Conservation (phyloP, 2,888 invertebrate genomes). For the Ecdyonurus torrentis region DNA sequence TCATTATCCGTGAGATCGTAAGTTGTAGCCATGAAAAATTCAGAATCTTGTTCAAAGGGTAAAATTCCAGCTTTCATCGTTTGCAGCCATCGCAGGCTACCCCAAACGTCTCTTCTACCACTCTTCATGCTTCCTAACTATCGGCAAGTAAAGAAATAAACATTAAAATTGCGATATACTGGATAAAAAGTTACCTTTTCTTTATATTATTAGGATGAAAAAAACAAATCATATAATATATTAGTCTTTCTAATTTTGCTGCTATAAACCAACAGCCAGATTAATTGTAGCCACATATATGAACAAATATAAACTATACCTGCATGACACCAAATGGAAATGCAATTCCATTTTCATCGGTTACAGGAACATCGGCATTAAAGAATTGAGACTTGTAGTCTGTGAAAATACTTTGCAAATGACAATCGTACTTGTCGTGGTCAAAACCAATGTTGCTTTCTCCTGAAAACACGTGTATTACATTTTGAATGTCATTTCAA, state of each 20-base stretch:
- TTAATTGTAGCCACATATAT: too few relatives aligned
- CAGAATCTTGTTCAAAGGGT: too few relatives aligned
- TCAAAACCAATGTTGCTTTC: not conserved
- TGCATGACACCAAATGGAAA: not conserved
- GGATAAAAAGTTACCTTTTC: too few relatives aligned
- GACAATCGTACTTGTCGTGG: not conserved
- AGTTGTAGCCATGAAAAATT: not conserved
- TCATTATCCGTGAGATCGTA: not conserved
- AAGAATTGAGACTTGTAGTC: not conserved
- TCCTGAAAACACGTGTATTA: too few relatives aligned
- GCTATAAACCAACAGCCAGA: too few relatives aligned
- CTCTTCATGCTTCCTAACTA: not conserved
- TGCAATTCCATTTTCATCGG: not conserved
- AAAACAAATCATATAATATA: too few relatives aligned
- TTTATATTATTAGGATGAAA: too few relatives aligned
- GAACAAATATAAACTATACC: not conserved
- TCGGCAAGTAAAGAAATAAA: not conserved
- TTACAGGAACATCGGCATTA: not conserved
- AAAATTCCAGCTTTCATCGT: not conserved
- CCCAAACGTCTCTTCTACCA: not conserved
- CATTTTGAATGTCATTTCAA: too few relatives aligned
- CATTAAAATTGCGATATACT: too few relatives aligned
- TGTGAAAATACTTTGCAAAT: not conserved
- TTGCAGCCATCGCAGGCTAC: not conserved
- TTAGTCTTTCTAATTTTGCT: too few relatives aligned